Base-by-base conservation (phyloP, 1,140 invertebrate genomes). In the Calliphora vicina region DNA sequence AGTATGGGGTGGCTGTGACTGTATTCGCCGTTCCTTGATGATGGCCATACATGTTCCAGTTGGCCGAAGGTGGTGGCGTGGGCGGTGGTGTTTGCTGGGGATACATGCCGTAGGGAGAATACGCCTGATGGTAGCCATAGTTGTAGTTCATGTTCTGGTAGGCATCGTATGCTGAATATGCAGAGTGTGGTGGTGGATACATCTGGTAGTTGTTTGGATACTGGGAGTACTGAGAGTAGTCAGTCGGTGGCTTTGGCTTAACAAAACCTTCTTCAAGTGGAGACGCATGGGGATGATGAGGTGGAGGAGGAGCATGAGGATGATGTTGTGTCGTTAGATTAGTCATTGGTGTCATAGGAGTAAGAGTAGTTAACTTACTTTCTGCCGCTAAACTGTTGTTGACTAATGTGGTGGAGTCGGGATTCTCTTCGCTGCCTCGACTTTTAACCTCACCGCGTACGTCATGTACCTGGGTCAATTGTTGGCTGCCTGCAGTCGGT, bases 21-120 rank as follows among this genome's bases (percentile, higher is more conserved):
- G 82, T 45, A 26, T 78, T 42, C n/a, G 35, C 23, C 0, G 82
- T 61, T 15, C 86, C 84, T 71, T 87, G 88, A 76, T 88, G 89
- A 80, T 88, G 87, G 3, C 93, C 92, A 84, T 93, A 93, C 72
- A 93, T 86, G 84, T 93, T 93, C 93, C 93, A 93, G 84, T 93
- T 93, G 72, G 93, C 91, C 35, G 92, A 92, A 8, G 88, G 86
- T 10, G 89, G 88, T 78, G 89, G 88, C 42, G 88, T 89, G 4
- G 89, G 88, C 3, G 88, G 88, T 3, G 88, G 93, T 6, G 92
- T 92, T 88, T 93, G 93, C 82, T 90, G 89, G 15, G 89, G 89
- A 82, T 90, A 90, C 89, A 90, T 90, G 76, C 88, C 85, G 29
- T 90, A 90, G 0, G 89, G 89, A 0, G 87, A 88, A 78, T 90